These are phyloP conservation scores for Staurois parvus DNA, from an alignment of 2,797 vertebrate genomes.

Conservation along the genomic window DNA sequence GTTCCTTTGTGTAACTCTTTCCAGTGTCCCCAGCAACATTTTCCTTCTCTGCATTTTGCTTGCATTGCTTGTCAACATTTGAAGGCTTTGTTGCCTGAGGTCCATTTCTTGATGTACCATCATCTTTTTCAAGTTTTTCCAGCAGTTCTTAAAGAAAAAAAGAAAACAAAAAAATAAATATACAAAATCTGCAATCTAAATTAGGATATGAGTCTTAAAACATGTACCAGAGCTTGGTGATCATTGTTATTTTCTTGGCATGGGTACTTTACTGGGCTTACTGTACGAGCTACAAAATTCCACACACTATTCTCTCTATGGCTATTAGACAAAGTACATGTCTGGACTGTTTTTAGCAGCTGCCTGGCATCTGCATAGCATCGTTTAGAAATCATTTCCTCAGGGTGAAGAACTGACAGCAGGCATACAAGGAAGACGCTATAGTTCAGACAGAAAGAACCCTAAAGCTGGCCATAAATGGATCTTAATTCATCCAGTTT, in stretches of 20 bases:
- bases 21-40: conserved; percentile 73
- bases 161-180: background rate
- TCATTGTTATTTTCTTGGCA: too few relatives aligned
- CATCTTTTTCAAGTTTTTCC: conserved; percentile 88
- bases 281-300: too few relatives aligned
- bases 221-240: background rate
- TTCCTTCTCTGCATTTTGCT: conserved; percentile 71
- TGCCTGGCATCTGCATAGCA: too few relatives aligned
- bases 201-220: background rate
- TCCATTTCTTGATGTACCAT: conserved; percentile 83
- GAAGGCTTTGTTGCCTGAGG: conserved; percentile 80
- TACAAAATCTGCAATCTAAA: background rate
- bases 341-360: too few relatives aligned
- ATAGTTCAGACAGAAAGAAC: background rate
- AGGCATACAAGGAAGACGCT: background rate
- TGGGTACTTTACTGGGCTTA: too few relatives aligned
- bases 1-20: conserved; percentile 90
- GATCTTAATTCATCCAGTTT: too few relatives aligned
- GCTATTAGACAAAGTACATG: too few relatives aligned
- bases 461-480: too few relatives aligned
- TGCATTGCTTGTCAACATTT: conserved; percentile 72
- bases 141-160: conserved; percentile 79
- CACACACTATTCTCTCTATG: too few relatives aligned
- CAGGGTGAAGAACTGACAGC: background rate
- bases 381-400: background rate